Evolutionary conservation across 2,888 invertebrate genomes (phyloP), one percentile per base, ranked within the genome.

Genomic region (Invenusta paracnida): DNA sequence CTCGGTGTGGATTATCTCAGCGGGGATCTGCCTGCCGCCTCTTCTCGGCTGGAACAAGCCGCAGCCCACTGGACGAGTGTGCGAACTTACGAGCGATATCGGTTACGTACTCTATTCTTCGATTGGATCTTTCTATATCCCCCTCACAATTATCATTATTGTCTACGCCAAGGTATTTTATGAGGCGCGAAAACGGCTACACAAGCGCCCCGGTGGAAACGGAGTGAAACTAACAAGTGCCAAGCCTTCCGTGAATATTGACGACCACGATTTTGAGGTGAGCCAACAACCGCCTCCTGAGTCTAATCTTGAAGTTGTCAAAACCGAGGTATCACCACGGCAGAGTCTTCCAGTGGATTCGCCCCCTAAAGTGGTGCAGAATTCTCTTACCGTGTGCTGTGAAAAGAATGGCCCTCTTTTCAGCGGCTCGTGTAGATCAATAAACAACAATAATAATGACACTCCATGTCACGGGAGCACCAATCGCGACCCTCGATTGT

Each of bases 121-220:
- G 27, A 94, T 97, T 90, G 98, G 98, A 89, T 98, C 98, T 90
- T 99, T 99, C 94, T 99, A 97, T 94, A 96, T 99, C 92, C 98
- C 99, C 87, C 96, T 97, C 90, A 96, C 97, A 92, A 97, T 99
- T 92, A 98, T 99, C 98, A 97, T 98, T 90, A 97, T 98, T 93
- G 98, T 99, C 88, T 99, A 99, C 93, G 97, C 97, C 92, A 94
- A 97, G 92, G 98, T 99, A 93, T 99, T 97, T 93, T 96, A 94
- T 92, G 97, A 97, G 67, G 97, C 98, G 84, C 17, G 73, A 73
- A 73, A 73, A 23, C 73, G 73, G 27, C 73, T 73, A 5, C 73
- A 73, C 73, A 73, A 23, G 23, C 73, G 73, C 25, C 27, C 73
- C 73, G 17, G 17, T 17, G 27, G 27, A 13, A 25, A 73, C 27